A percentile compares a stretch with the other conserved stretches of the same genome.
phyloP scores from a whole-genome alignment of 2,888 invertebrate genomes.

The Ecdyonurus torrentis region DNA sequence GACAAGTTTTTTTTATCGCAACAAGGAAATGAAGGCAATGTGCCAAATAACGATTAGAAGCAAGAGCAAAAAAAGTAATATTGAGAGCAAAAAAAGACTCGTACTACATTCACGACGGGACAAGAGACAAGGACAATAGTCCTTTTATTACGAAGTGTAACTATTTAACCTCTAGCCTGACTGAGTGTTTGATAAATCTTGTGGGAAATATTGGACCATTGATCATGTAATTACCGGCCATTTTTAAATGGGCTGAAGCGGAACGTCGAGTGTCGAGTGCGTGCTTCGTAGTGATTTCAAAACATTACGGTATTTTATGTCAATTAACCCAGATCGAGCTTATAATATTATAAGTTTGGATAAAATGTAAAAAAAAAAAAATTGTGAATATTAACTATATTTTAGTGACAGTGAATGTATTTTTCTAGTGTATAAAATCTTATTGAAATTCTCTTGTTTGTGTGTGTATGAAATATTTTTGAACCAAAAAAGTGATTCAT shows the following conservation, averaged over 20 bases:
- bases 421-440: background rate
- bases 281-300: background rate
- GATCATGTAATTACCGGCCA: background rate
- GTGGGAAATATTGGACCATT: background rate
- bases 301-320: background rate
- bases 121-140: background rate
- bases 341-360: background rate
- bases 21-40: background rate
- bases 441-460: too few relatives aligned
- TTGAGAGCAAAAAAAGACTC: background rate
- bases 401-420: background rate
- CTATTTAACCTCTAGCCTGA: background rate
- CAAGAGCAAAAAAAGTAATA: background rate
- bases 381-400: background rate
- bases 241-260: background rate
- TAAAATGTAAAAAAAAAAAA: background rate
- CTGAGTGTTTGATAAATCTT: background rate
- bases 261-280: background rate
- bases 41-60: background rate
- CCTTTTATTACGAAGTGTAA: background rate
- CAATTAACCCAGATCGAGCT: background rate
- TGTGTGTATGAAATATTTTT: too few relatives aligned
- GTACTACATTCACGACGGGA: background rate
- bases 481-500: too few relatives aligned
- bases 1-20: background rate